Conservation (phyloP, 2,888 invertebrate genomes). For the Chrysina gloriosa region DNA sequence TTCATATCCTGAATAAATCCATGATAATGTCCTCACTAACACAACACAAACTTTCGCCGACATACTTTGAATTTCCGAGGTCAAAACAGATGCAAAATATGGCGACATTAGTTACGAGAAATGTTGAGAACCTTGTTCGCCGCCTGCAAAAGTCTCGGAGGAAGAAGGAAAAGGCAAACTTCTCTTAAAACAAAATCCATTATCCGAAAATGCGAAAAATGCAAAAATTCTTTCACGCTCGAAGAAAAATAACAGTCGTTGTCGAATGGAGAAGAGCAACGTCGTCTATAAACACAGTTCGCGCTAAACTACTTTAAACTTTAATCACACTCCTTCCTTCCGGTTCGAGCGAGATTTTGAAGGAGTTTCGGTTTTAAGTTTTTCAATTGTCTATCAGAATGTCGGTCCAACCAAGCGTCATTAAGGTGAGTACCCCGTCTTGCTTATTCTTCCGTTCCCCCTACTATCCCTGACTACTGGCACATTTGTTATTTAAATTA, state of each 20-base stretch:
- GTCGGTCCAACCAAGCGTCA: conserved; percentile 2
- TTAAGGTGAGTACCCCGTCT: conserved; percentile 5
- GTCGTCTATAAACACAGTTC: neutral
- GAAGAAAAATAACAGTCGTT: neutral
- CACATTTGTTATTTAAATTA: conserved; percentile 36
- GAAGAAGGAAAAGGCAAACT: neutral
- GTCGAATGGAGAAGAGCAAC: neutral
- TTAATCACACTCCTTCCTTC: neutral
- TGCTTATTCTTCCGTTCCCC: conserved; percentile 8
- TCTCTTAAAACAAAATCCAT: conserved; percentile 5
- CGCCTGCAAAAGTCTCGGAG: neutral
- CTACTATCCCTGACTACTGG: neutral
- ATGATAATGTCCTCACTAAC: neutral
- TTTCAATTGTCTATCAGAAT: conserved; percentile 3
- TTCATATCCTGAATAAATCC: conserved; percentile 11
- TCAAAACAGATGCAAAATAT: conserved; percentile 5
- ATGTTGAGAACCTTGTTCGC: neutral
- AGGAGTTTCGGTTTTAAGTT: conserved; percentile 22
- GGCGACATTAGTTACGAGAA: neutral
- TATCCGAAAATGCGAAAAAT: neutral
- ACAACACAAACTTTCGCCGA: conserved; percentile 5
- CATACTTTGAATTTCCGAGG: conserved; percentile 13
- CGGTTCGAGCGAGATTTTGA: neutral
- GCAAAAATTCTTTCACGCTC: neutral
- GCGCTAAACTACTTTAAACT: conserved; percentile 6